These are phyloP conservation scores for Lutraria rhynchaena DNA, from an alignment of 1,140 invertebrate species.

Conservation along the genomic window DNA sequence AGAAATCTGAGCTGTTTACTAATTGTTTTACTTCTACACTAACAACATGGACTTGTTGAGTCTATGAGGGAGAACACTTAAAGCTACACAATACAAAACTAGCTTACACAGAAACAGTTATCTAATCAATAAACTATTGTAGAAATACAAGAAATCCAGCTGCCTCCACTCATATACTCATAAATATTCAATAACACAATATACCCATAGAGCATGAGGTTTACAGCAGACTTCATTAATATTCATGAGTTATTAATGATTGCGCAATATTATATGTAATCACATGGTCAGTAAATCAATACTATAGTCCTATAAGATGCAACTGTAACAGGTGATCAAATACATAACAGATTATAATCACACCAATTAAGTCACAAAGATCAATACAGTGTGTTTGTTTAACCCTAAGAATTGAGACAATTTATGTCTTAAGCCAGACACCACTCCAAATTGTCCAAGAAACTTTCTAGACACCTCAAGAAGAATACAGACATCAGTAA, in stretches of 20 bases:
- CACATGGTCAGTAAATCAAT: constrained; percentile 23
- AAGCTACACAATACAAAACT: constrained; percentile 14
- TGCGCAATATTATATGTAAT: constrained; percentile 34
- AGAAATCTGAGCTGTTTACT: too few species aligned
- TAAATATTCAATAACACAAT: constrained; percentile 16
- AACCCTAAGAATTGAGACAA: neutral
- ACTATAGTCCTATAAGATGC: constrained; percentile 4
- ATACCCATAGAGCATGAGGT: neutral
- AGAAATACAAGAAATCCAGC: constrained; percentile 9
- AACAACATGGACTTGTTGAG: neutral
- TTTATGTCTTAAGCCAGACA: neutral
- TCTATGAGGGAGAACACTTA: neutral
- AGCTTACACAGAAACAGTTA: constrained; percentile 8
- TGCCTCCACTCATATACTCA: neutral
- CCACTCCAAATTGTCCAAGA: neutral
- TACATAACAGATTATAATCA: constrained; percentile 2
- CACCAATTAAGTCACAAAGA: neutral
- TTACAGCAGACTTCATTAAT: constrained; percentile 14
- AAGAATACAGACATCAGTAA: too few species aligned
- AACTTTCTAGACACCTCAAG: neutral
- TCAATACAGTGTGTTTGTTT: neutral
- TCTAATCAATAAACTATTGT: constrained; percentile 45
- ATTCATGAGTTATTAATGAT: constrained; percentile 20
- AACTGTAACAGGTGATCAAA: constrained; percentile 28
- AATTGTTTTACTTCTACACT: too few species aligned